These are phyloP conservation scores for Pollenia angustigena DNA, from an alignment of 2,888 invertebrate genomes.

Conservation along the genomic window DNA sequence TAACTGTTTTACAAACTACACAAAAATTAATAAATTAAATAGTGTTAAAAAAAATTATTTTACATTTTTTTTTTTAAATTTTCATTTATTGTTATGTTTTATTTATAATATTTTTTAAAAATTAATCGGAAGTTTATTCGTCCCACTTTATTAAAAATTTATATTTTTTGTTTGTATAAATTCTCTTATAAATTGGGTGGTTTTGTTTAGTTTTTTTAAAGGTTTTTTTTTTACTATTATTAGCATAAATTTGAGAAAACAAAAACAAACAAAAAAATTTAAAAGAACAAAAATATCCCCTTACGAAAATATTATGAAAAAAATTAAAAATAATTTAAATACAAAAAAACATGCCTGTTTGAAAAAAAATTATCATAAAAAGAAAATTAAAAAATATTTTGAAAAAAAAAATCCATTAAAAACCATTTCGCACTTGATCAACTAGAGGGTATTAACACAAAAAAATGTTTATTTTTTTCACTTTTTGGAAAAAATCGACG, in stretches of 20 bases:
- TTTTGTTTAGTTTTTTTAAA: constrained; percentile 40
- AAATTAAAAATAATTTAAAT: neutral
- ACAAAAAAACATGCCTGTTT: neutral
- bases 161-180: constrained; percentile 51
- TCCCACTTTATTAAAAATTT: constrained; percentile 72
- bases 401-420: neutral
- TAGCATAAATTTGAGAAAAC: neutral
- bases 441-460: too few species aligned
- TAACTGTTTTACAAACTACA: constrained; percentile 55
- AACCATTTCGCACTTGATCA: too few species aligned
- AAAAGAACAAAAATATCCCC: constrained; percentile 6
- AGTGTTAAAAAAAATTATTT: constrained; percentile 20
- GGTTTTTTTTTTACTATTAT: constrained; percentile 9
- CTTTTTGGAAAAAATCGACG: too few species aligned
- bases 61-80: constrained; percentile 24
- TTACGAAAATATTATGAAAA: neutral
- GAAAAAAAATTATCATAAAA: neutral
- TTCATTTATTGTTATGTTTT: constrained; percentile 9
- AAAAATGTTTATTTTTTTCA: too few species aligned
- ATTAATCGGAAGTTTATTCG: constrained; percentile 73
- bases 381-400: neutral
- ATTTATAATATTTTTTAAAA: constrained; percentile 40
- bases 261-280: neutral
- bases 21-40: constrained; percentile 52
- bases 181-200: constrained; percentile 69